A percentile compares a stretch with the other conserved stretches of the same genome.
These are phyloP conservation scores for Chelon labrosus DNA, from an alignment of 2,797 vertebrate genomes.

Conservation along the genomic window DNA sequence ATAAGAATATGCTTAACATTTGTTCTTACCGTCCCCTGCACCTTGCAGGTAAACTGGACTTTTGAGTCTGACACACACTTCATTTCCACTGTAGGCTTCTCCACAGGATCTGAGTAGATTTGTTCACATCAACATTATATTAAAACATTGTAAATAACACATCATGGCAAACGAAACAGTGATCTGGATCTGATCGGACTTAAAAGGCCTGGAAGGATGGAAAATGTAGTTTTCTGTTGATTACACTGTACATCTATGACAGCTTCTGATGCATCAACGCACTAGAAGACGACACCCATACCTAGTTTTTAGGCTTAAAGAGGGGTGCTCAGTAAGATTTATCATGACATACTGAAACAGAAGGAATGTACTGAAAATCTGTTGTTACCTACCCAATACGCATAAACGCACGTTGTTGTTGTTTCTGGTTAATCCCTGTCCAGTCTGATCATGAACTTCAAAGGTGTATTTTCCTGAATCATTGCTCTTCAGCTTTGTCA, in stretches of 20 bases:
- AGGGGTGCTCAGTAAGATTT: no score
- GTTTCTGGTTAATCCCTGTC: accelerated
- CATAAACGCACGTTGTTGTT: not conserved
- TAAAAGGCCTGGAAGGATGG: no score
- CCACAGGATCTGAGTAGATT: conserved; percentile 5
- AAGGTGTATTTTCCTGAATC: accelerated
- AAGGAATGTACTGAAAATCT: no score
- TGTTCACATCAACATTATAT: not conserved
- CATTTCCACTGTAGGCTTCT: accelerated
- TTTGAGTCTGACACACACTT: accelerated
- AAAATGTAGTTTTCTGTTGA: no score
- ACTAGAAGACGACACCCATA: no score
- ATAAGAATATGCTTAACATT: not conserved
- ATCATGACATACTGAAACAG: no score
- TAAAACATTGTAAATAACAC: no score
- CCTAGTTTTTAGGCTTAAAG: no score
- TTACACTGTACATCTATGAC: no score
- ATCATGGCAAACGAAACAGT: no score
- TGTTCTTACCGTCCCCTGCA: conserved; percentile 35
- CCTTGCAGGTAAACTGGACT: conserved; percentile 24
- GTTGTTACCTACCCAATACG: conserved; percentile 46
- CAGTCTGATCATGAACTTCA: accelerated
- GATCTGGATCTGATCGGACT: no score
- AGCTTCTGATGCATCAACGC: no score
- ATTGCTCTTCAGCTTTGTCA: accelerated